phyloP scores from a whole-genome alignment of 2,797 vertebrate genomes.

The Brachyrhaphis roseni region DNA sequence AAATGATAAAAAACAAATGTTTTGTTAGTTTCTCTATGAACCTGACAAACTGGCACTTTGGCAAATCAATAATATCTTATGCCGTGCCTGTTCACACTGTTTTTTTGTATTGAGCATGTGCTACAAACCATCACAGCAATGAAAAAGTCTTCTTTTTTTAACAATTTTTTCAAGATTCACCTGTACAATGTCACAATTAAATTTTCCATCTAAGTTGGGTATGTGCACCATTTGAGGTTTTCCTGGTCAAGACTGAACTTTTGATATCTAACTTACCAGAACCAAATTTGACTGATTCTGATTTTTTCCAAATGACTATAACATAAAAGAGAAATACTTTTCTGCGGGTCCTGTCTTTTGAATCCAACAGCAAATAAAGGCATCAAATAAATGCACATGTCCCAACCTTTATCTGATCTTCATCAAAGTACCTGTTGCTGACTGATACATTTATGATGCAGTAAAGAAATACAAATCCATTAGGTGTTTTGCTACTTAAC shows the following conservation, averaged over 20 bases:
- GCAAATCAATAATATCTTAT: not conserved
- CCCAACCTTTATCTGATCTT: not conserved
- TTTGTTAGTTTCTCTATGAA: not conserved
- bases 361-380: not conserved
- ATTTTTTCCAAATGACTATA: not conserved
- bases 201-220: not conserved
- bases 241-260: not conserved
- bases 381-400: not conserved
- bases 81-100: not conserved
- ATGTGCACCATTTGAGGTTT: not conserved
- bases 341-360: not conserved
- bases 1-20: not conserved
- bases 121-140: not conserved
- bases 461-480: not conserved
- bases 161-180: not conserved
- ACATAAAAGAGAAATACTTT: not conserved
- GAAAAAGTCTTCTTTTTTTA: not conserved
- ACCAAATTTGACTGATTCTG: not conserved
- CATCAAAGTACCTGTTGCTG: not conserved
- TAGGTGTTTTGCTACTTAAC: not conserved
- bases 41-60: not conserved
- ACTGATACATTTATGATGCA: not conserved
- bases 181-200: not conserved
- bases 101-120: not conserved
- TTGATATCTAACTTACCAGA: not conserved